phyloP scores from a whole-genome alignment of 2,113 vertebrate genomes.

The Dissostichus mawsoni region DNA sequence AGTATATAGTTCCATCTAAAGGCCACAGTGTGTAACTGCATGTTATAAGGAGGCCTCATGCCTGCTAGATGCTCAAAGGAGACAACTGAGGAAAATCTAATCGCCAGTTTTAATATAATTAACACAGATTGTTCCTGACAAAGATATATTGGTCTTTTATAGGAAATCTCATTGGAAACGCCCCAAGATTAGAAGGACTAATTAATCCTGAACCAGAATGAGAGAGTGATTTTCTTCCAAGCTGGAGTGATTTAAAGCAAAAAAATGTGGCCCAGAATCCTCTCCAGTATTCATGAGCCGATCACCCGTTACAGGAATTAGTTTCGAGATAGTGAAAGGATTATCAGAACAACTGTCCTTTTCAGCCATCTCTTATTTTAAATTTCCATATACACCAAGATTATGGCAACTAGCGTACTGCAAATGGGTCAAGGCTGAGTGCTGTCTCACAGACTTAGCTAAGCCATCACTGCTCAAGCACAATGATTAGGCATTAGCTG shows the following conservation, averaged over 20 bases:
- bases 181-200: constrained; percentile 40
- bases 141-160: constrained; percentile 32
- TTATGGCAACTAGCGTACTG: constrained; percentile 27
- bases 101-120: constrained; percentile 56
- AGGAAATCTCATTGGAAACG: constrained; percentile 40
- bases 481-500: constrained; percentile 58
- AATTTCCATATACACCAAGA: constrained; percentile 17
- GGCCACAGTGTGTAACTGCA: constrained; percentile 18
- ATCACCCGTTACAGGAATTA: constrained; percentile 28
- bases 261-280: constrained; percentile 13
- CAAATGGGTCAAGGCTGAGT: constrained; percentile 49
- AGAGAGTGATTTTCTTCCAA: constrained; percentile 47
- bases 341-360: constrained; percentile 51
- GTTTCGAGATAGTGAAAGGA: constrained; percentile 27
- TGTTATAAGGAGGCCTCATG: constrained; percentile 7
- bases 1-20: constrained; percentile 48
- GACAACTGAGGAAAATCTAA: constrained; percentile 32
- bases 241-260: constrained; percentile 44
- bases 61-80: constrained; percentile 24
- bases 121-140: constrained; percentile 44
- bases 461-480: constrained; percentile 44
- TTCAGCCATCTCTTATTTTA: constrained; percentile 1
- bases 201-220: constrained; percentile 44
- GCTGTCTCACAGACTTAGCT: constrained; percentile 35
- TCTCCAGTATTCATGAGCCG: constrained; percentile 23